Percentiles rank a stretch among this genome's conserved stretches.
phyloP scores from a whole-genome alignment of 2,113 vertebrate genomes.

The Cynoglossus semilaevis region DNA sequence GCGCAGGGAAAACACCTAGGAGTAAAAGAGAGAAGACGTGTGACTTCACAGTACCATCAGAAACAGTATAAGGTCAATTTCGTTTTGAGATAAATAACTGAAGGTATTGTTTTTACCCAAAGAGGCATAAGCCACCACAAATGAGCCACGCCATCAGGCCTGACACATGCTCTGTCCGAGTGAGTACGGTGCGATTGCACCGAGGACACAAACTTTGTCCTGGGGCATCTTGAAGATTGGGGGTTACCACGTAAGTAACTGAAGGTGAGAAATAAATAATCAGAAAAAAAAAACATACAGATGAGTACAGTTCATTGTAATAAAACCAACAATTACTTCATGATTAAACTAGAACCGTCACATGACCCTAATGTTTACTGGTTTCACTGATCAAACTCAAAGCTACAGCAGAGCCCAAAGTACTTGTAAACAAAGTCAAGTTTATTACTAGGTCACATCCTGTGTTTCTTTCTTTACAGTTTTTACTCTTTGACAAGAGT shows the following conservation, averaged over 20 bases:
- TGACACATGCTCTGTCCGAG: slow-evolving; percentile 7
- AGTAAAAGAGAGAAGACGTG: neutral
- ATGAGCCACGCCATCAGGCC: slow-evolving; percentile 68
- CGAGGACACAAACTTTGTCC: slow-evolving; percentile 62
- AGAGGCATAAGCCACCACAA: slow-evolving; percentile 49
- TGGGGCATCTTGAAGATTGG: slow-evolving; percentile 40
- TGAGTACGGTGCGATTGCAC: slow-evolving; percentile 64
- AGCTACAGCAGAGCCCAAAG: no score
- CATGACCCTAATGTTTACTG: neutral
- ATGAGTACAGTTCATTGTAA: neutral
- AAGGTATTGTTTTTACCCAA: slow-evolving; percentile 55
- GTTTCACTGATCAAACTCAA: no score
- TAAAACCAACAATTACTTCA: neutral
- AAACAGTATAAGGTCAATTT: no score
- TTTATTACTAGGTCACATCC: no score
- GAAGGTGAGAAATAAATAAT: slow-evolving; percentile 12
- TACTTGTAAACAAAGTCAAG: no score
- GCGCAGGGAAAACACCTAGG: slow-evolving; percentile 84
- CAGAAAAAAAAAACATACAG: neutral
- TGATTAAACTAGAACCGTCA: no score
- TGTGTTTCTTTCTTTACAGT: no score
- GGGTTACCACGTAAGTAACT: slow-evolving; percentile 56
- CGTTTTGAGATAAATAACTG: no score
- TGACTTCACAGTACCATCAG: neutral
- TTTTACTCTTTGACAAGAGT: no score